Conservation (phyloP, 53 echinoderm and acorn worm genomes). For the Luidia sarsii region DNA sequence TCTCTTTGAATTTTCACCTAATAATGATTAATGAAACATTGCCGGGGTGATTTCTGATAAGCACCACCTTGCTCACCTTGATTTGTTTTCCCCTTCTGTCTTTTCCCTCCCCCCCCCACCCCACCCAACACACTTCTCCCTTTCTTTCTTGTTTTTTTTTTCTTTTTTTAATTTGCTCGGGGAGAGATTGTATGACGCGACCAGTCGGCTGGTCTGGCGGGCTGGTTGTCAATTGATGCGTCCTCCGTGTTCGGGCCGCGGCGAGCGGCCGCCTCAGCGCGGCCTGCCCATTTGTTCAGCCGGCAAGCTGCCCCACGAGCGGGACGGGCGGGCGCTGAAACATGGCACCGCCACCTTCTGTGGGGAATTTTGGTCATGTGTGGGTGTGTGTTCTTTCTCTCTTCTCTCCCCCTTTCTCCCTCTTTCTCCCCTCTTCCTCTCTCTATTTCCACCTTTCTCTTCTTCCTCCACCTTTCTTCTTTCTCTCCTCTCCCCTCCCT, state of each 20-base stretch:
- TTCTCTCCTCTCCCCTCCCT: too few species aligned
- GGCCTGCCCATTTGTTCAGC: constrained; percentile 52
- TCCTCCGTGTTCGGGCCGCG: constrained; percentile 27
- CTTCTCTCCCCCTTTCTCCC: too few species aligned
- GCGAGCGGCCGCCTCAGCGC: constrained; percentile 4
- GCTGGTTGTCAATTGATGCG: constrained; percentile 45
- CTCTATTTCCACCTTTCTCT: too few species aligned
- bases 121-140: too few species aligned
- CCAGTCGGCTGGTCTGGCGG: constrained; percentile 1
- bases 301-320: constrained; percentile 41
- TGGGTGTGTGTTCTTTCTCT: constrained; percentile 4
- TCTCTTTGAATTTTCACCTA: neutral
- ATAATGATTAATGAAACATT: too few species aligned
- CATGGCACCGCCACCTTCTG: constrained; percentile 32
- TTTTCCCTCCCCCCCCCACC: too few species aligned
- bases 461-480: too few species aligned
- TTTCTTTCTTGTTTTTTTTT: too few species aligned
- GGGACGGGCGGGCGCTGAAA: constrained; percentile 29
- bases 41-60: too few species aligned
- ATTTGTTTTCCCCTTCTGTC: too few species aligned
- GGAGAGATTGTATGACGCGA: constrained; percentile 36
- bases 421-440: too few species aligned
- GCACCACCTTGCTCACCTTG: too few species aligned
- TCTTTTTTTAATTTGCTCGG: constrained; percentile 45
- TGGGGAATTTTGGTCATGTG: constrained; percentile 25